Base-by-base conservation (phyloP, 1,140 invertebrate species). In the Galendromus occidentalis region DNA sequence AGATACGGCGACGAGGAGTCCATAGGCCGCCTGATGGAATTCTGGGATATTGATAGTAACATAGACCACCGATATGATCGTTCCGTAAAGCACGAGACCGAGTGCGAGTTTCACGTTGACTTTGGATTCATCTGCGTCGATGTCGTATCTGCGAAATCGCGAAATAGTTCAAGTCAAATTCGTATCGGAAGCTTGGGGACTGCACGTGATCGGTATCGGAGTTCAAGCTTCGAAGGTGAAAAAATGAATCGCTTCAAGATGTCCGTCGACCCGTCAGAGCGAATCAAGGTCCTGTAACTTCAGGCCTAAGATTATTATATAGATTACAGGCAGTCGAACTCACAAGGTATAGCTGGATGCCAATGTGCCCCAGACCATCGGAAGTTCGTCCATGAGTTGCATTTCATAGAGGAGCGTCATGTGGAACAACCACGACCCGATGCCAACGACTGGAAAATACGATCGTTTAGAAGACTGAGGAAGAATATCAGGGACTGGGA, bases 351-450 rank as follows among this genome's bases (percentile, higher is more conserved):
- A 76, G 9, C 75, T 64, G 7, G 76, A 66, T 42, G 75, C 69
- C 29, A 71, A 69, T 25, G 71, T 68, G 14, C 73, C 72, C 71
- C 71, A 77, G 7, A 77, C 69, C 76, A 77, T 78, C 4, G 76
- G 74, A 20, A 78, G 63, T 66, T 79, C 77, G 71, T 79, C 78
- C 33, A 75, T 69, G 9, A 79, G 68, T 69, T 79, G 78, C 76
- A 78, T 77, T 59, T 73, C 72, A 68, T 77, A 79, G 14, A 73
- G 45, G 0, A 79, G 67, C 20, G 78, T 79, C 77, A 78, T 77
- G 67, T 79, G 78, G 69, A 79, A 79, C 41, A 72, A 70, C 74
- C 74, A 77, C 0, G 78, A 79, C 20, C 78, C 78, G 63, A 78
- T 68, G 18, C 78, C 78, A 39, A 79, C 76, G 65, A 76, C 73